A percentile compares a stretch with the other conserved stretches of the same genome.
Conservation (phyloP, 2,888 invertebrate species). For the Conchocele bisecta region DNA sequence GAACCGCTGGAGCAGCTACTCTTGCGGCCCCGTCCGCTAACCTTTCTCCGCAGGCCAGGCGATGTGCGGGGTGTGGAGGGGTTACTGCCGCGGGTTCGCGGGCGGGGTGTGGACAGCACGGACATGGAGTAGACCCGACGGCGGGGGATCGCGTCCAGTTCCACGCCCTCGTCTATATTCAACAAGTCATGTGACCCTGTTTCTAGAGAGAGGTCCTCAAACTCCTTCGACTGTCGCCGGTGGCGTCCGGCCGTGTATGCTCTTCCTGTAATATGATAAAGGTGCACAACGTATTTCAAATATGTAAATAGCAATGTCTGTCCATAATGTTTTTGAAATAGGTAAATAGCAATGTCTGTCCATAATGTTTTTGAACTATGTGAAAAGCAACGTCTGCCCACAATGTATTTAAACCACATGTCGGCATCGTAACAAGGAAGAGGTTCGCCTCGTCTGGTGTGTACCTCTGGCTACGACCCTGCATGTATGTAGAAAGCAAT, state of each 20-base stretch:
- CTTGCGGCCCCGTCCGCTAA: conserved; percentile 15
- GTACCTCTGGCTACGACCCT: too few species aligned
- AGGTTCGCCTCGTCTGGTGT: too few species aligned
- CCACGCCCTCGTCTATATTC: conserved; percentile 12
- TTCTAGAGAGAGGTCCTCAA: conserved; percentile 58
- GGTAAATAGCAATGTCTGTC: too few species aligned
- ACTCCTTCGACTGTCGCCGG: conserved; percentile 65
- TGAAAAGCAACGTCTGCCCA: too few species aligned
- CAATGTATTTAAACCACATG: too few species aligned
- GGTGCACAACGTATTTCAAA: too few species aligned
- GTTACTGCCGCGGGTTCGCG: background rate
- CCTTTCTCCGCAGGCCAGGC: conserved; percentile 26
- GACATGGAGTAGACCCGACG: conserved; percentile 54
- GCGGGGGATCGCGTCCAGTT: background rate
- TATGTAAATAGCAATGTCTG: too few species aligned
- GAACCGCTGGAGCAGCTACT: conserved; percentile 38
- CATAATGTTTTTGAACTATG: too few species aligned
- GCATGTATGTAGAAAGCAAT: too few species aligned
- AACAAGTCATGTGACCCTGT: conserved; percentile 56
- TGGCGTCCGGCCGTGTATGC: conserved; percentile 41
- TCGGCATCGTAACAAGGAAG: too few species aligned
- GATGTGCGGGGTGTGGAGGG: conserved; percentile 39
- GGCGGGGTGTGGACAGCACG: conserved; percentile 13
- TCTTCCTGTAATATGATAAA: conserved; percentile 55
- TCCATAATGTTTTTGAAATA: too few species aligned